Base-by-base conservation (phyloP, 2,888 invertebrate genomes). In the Macrosoma leucophasiata region DNA sequence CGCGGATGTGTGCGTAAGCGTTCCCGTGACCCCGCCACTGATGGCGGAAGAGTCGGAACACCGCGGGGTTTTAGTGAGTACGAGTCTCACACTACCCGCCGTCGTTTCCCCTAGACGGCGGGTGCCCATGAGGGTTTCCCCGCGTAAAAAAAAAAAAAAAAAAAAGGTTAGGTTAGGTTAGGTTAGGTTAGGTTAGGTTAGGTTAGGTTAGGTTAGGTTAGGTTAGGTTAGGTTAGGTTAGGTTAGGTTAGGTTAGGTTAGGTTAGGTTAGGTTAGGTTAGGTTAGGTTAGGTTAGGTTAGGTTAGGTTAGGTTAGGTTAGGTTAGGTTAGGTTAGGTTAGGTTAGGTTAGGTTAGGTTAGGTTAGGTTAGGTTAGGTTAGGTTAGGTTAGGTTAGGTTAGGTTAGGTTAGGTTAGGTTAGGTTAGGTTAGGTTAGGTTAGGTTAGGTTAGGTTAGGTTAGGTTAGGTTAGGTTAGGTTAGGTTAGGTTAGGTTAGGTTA, bases 141-240 rank as follows among this genome's bases (percentile, higher is more conserved):
- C n/a, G n/a, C n/a, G n/a, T n/a, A n/a, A n/a, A n/a, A n/a, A n/a
- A n/a, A n/a, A n/a, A n/a, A n/a, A n/a, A n/a, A n/a, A n/a, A n/a
- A n/a, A n/a, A n/a, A n/a, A n/a, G 21, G 21, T n/a, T 21, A 21
- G 21, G 21, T n/a, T 21, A 21, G 21, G 21, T n/a, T 21, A 21
- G 21, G 21, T 21, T 21, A 21, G 21, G 21, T n/a, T 21, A 21
- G 21, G 21, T n/a, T 21, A 21, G 21, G 21, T 21, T 21, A 21
- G 21, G 21, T n/a, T 21, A 21, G 21, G 21, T n/a, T 21, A 21
- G 21, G 21, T 21, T 21, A 21, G 21, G 21, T n/a, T 21, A 21
- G 21, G 21, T n/a, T 21, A 21, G 21, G 21, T 21, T 21, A 21
- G 21, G 21, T n/a, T 21, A 21, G 21, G 21, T n/a, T 21, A 21